Evolutionary conservation across 2,888 invertebrate species (phyloP), one percentile per base, ranked within the genome.

Genomic region (Ennomos erosarius): DNA sequence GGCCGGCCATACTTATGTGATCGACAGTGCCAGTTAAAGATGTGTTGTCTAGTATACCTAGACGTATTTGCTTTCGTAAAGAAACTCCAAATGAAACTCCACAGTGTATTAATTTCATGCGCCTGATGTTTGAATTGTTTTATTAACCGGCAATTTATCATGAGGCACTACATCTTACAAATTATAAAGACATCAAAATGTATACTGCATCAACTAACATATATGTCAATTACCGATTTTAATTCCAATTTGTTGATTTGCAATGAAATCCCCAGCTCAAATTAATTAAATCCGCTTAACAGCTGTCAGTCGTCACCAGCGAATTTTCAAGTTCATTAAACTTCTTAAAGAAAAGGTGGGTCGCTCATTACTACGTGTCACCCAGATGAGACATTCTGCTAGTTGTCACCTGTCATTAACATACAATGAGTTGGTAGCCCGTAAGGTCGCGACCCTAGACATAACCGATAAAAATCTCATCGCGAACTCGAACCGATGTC

Each of bases 371-470:
- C 26, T 51, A 34, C 12, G 51, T 60, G 60, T 58, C 59, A 55
- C 52, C 55, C 43, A 42, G 54, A 50, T 68, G 75, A 71, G 70
- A 74, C 68, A 64, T 73, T 66, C 75, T 75, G 74, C 78, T 72
- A 58, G 71, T 75, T 83, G 85, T 81, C 79, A 42, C 57, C 65
- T 62, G 66, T 71, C 71, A 90, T 91, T 91, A 88, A 70, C 91
- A 91, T 90, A 91, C 91, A 91, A 91, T 91, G 85, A 81, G 72
- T 71, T 80, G 79, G 91, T 89, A 90, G 91, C 90, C 67, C 67
- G 71, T 74, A 76, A 76, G 82, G 81, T 81, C 74, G 75, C 71
- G 81, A 81, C 81, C 77, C 72, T 38, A 44, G 35, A 51, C 54
- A 58, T 61, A 59, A 62, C 50, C 53, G 49, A 69, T 65, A 66